phyloP scores from a whole-genome alignment of 1,140 invertebrate species.

The Halesus radiatus region DNA sequence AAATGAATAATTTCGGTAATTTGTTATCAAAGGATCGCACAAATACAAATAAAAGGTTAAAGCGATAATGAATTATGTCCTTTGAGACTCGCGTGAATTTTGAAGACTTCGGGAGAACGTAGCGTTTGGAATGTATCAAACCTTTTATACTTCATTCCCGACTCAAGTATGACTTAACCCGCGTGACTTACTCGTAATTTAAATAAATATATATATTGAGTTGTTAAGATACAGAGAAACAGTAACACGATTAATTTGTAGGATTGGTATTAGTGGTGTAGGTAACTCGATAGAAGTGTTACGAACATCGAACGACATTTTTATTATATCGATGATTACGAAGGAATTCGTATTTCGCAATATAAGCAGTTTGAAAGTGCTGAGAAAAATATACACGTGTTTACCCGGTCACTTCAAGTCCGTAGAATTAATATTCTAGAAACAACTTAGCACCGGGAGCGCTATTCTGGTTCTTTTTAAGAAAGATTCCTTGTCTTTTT shows the following conservation, averaged over 20 bases:
- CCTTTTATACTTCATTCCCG: background rate
- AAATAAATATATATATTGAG: constrained; percentile 30
- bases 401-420: background rate
- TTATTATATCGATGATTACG: too few species aligned
- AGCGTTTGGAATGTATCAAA: background rate
- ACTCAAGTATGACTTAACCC: constrained; percentile 35
- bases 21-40: constrained; percentile 9
- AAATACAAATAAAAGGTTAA: background rate
- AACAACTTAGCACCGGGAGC: too few species aligned
- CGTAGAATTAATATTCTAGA: background rate
- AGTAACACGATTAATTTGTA: constrained; percentile 30
- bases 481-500: too few species aligned
- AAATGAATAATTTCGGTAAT: background rate
- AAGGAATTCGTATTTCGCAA: constrained; percentile 13
- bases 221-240: constrained; percentile 35
- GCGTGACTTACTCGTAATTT: constrained; percentile 35
- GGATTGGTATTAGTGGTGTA: constrained; percentile 9
- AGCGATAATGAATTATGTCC: background rate
- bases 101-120: background rate
- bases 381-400: constrained; percentile 5
- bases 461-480: too few species aligned
- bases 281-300: background rate
- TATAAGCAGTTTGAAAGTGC: background rate
- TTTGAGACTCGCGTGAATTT: constrained; percentile 26
- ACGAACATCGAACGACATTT: too few species aligned